Base-by-base conservation (phyloP, 2,888 invertebrate genomes). In the Cancer borealis region DNA sequence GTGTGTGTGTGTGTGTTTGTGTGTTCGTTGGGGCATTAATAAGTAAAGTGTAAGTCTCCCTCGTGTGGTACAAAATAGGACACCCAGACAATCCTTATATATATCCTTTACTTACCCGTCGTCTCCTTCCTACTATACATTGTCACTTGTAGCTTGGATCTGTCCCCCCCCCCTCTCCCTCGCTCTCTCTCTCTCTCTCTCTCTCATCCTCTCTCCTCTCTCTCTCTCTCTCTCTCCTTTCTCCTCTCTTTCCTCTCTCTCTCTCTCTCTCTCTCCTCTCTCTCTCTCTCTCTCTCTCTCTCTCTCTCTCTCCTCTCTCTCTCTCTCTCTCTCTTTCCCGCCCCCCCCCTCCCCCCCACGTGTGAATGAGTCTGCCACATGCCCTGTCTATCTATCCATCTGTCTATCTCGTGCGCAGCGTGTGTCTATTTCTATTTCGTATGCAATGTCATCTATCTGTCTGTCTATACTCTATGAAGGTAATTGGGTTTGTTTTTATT, bases 401-500 rank as follows among this genome's bases (percentile, higher is more conserved):
- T 49, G 12, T 49, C 49, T 49, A 49, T 12, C 49, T 49, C 8
- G 8, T 12, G 8, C 49, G 8, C 49, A 49, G 12, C 39, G 39
- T 39, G 39, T 39, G 39, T 49, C 49, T 49, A 49, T 49, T n/a
- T n/a, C n/a, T n/a, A n/a, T n/a, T n/a, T 49, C 49, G 12, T 49
- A 12, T 49, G 49, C 12, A 8, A 49, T 12, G 8, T 4, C 12
- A 49, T 49, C 12, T 49, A 12, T 8, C 49, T 49, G 49, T 49
- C 49, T 12, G 49, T 79, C 30, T 79, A 12, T 79, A 79, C 30
- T 79, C 30, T 79, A 30, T 79, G 30, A 79, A 79, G 12, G 79
- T 79, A 79, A 79, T 79, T 79, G 79, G 30, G 79, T 79, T 79
- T 79, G 30, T 14, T 79, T 79, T 79, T 79, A 79, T 79, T 30